Evolutionary conservation across 37 sponge, comb jelly and placozoan genomes (phyloP), one percentile per base, ranked within the genome.

Genomic region (Hormiphora californensis): DNA sequence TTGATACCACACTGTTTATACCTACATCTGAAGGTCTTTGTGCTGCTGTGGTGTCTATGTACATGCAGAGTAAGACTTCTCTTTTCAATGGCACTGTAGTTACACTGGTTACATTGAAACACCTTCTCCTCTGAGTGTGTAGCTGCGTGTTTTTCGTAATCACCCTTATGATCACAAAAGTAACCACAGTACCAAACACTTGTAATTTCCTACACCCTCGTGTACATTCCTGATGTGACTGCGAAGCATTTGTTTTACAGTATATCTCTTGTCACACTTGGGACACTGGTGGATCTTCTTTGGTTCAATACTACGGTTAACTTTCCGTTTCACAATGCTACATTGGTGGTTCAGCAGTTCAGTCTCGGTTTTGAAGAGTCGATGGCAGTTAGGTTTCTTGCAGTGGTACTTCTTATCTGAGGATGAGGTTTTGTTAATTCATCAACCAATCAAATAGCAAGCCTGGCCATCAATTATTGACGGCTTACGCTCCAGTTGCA

Each of bases 141-240:
- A 33, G 67, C 3, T 19, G 35, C 35, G 37, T 65, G 67, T 65
- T 11, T 25, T 33, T 21, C 35, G 3, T 36, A 17, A 38, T 7
- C 3, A 57, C 3, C 30, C 30, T 65, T 4, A 32, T 27, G 3
- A 65, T 65, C 67, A 65, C 38, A 36, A 5, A 36, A 11, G 17
- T 65, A 65, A 11, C 35, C 9, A 65, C 67, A 65, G 37, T 65
- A 65, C 19, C n/a, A 38, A 38, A 65, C 67, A 65, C 32, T 19
- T 33, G 1, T 36, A 65, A 15, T 39, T 27, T 39, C 15, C 37
- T 65, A 65, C 35, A 36, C 35, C 35, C 67, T 33, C 37, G 37
- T 65, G 67, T 32, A 65, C 67, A 28, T 5, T 65, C 37, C 67
- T 65, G 67, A 65, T 65, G 67, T 65, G 67, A 36, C 5, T 65